Evolutionary conservation across 1,140 invertebrate species (phyloP).

Genomic region (Colletes latitarsis): DNA sequence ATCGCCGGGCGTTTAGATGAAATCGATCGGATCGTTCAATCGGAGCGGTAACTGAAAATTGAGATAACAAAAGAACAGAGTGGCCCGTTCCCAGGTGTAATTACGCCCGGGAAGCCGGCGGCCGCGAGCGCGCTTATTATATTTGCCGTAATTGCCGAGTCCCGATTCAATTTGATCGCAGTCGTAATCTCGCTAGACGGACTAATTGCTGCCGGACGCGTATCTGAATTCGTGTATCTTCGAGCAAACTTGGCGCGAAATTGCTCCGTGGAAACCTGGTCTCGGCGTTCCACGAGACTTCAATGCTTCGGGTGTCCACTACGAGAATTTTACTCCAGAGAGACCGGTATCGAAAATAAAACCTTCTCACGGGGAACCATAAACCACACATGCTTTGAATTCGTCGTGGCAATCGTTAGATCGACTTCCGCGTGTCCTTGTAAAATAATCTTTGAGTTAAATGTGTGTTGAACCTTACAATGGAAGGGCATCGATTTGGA

Average conservation of each 20-base stretch:
- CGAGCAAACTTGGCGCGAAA: conserved; percentile 31
- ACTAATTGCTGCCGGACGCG: conserved; percentile 41
- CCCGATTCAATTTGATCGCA: conserved; percentile 52
- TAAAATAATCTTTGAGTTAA: no score
- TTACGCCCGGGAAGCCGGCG: conserved; percentile 13
- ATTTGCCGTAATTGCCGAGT: conserved; percentile 49
- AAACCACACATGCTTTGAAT: no score
- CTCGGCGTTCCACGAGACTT: background rate
- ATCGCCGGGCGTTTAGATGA: conserved; percentile 5
- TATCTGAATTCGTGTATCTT: conserved; percentile 54
- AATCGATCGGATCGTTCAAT: conserved; percentile 12
- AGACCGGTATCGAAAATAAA: no score
- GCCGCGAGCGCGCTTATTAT: conserved; percentile 44
- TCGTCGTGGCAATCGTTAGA: no score
- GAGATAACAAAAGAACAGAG: conserved; percentile 49
- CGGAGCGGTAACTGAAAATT: conserved; percentile 35
- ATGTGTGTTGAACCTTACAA: no score
- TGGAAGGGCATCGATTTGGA: no score
- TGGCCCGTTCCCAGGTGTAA: conserved; percentile 26
- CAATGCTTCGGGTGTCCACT: no score
- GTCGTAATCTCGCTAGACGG: conserved; percentile 49
- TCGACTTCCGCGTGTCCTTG: no score
- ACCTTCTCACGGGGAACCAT: no score
- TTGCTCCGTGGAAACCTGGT: conserved; percentile 1
- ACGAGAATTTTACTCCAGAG: no score